phyloP scores from a whole-genome alignment of 2,113 vertebrate genomes.

The Gymnorhina tibicen region DNA sequence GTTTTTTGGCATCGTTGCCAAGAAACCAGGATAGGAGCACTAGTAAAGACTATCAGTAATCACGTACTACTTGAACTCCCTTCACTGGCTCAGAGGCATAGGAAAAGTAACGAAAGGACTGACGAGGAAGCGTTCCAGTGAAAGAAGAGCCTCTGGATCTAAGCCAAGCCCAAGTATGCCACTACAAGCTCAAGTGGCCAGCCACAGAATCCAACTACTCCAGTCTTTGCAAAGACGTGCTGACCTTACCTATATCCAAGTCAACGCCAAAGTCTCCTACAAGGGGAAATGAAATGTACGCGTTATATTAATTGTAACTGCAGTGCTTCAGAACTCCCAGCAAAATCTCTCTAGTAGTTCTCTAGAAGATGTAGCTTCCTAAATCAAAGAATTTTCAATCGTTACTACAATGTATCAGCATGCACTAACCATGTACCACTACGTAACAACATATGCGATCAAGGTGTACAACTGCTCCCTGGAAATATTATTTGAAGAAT shows the following conservation, averaged over 20 bases:
- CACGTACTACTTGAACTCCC: not conserved
- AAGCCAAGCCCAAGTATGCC: not conserved
- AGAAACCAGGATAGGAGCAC: not conserved
- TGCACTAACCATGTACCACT: not conserved
- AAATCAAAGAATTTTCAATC: not conserved
- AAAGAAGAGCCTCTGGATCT: conserved; percentile 3
- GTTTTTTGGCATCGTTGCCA: not conserved
- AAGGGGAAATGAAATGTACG: not conserved
- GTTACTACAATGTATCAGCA: not conserved
- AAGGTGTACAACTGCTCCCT: not conserved
- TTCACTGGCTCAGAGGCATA: not conserved
- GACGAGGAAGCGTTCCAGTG: not conserved
- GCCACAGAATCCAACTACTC: not conserved
- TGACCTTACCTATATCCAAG: not conserved
- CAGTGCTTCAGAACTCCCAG: not conserved
- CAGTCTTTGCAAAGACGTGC: not conserved
- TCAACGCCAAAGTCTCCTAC: not conserved
- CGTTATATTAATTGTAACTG: not conserved
- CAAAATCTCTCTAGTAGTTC: not conserved
- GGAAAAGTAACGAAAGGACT: not conserved
- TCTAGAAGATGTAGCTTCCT: not conserved
- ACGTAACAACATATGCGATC: not conserved
- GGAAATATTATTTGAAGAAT: not conserved
- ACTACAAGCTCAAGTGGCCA: not conserved
- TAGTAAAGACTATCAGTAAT: not conserved